Evolutionary conservation across 2,797 vertebrate genomes (phyloP).

Genomic region (Gorsachius magnificus): DNA sequence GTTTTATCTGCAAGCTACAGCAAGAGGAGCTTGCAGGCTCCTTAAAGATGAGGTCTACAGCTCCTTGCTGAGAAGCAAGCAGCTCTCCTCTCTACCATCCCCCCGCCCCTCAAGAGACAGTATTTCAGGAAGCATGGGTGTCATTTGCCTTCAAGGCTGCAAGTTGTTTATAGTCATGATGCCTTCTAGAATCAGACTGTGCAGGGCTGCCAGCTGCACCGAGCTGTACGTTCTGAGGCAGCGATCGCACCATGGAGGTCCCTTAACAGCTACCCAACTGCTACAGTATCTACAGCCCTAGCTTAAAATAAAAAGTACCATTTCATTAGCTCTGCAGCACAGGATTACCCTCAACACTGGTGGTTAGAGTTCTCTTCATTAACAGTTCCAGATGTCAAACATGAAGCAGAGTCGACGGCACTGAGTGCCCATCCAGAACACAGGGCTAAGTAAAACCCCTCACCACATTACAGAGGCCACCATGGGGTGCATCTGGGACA

Average conservation of each 20-base stretch:
- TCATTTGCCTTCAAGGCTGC: not conserved
- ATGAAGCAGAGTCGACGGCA: not conserved
- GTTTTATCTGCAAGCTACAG: not conserved
- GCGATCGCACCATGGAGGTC: not conserved
- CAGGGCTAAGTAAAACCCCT: not conserved
- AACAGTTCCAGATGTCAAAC: not conserved
- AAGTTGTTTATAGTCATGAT: not conserved
- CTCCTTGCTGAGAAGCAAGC: not conserved
- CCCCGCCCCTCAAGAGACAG: not conserved
- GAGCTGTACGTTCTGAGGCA: not conserved
- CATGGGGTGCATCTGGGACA: not conserved
- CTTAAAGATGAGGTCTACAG: not conserved
- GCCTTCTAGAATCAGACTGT: not conserved
- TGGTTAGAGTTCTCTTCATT: not conserved
- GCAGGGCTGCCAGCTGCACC: not conserved
- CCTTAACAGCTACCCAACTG: not conserved
- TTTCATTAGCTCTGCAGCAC: not conserved
- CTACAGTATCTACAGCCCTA: not conserved
- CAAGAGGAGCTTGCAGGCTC: not conserved
- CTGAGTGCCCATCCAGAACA: fast-evolving
- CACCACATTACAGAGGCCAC: too few relatives aligned
- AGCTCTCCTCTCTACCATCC: not conserved
- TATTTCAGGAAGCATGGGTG: not conserved
- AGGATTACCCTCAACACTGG: not conserved
- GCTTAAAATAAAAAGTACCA: not conserved